phyloP scores from a whole-genome alignment of 2,888 invertebrate species.

The Lepidocyrtinus sp. region DNA sequence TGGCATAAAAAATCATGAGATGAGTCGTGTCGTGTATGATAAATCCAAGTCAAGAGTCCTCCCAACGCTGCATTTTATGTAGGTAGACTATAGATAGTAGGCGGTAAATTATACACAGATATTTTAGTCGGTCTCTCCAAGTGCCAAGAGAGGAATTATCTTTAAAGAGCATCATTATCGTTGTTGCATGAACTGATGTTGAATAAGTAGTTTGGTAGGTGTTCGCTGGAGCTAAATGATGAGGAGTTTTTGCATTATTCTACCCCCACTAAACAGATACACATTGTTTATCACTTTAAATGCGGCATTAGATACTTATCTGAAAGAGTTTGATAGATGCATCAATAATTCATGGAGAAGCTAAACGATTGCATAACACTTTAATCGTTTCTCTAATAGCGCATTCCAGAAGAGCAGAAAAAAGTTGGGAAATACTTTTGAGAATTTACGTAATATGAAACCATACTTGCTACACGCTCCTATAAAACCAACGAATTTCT shows the following conservation, averaged over 20 bases:
- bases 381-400: background rate
- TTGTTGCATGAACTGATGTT: no score
- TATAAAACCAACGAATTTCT: no score
- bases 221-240: background rate
- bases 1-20: background rate
- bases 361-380: background rate
- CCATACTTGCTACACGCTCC: background rate
- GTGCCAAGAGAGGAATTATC: background rate
- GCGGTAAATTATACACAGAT: background rate
- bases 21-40: background rate
- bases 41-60: background rate
- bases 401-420: background rate
- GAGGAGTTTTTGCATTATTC: background rate
- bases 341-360: background rate
- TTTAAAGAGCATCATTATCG: background rate
- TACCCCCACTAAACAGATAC: background rate
- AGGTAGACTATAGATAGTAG: background rate
- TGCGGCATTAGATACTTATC: no score
- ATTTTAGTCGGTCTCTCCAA: background rate
- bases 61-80: background rate
- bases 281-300: no score
- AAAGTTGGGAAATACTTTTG: background rate
- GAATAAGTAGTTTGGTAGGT: background rate
- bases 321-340: background rate
- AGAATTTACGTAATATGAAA: background rate